Percentiles rank a stretch among this genome's conserved stretches.
Evolutionary conservation across 2,113 vertebrate genomes (phyloP).

Genomic region (Callochromis pleurospilus): DNA sequence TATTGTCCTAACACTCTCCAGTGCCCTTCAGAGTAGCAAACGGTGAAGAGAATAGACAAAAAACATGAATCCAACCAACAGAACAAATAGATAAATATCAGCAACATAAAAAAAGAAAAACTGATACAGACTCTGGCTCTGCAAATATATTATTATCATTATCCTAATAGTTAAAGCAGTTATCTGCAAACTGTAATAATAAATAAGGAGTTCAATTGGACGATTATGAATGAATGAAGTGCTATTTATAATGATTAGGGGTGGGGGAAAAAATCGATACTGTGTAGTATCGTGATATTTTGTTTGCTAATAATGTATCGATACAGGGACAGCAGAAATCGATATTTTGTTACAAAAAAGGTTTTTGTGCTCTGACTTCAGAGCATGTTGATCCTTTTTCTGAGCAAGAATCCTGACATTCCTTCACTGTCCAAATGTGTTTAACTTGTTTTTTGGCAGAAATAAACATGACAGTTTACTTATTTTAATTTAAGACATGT

Average conservation of each 20-base stretch:
- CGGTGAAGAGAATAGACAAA: not conserved
- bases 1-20: not conserved
- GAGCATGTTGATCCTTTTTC: no score
- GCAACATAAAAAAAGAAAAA: not conserved
- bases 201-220: not conserved
- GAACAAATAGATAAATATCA: not conserved
- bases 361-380: no score
- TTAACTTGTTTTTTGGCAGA: no score
- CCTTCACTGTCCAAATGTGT: no score
- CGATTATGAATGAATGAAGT: not conserved
- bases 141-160: not conserved
- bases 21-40: fast-evolving
- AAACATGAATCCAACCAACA: not conserved
- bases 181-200: not conserved
- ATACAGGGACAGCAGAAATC: no score
- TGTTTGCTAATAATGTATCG: no score
- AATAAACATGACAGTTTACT: no score
- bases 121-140: not conserved
- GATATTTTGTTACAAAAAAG: no score
- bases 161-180: not conserved
- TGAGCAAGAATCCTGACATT: no score
- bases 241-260: fast-evolving
- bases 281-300: no score
- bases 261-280: no score
- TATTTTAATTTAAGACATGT: no score